phyloP scores from a whole-genome alignment of 2,113 vertebrate species.

The Corythaixoides concolor region DNA sequence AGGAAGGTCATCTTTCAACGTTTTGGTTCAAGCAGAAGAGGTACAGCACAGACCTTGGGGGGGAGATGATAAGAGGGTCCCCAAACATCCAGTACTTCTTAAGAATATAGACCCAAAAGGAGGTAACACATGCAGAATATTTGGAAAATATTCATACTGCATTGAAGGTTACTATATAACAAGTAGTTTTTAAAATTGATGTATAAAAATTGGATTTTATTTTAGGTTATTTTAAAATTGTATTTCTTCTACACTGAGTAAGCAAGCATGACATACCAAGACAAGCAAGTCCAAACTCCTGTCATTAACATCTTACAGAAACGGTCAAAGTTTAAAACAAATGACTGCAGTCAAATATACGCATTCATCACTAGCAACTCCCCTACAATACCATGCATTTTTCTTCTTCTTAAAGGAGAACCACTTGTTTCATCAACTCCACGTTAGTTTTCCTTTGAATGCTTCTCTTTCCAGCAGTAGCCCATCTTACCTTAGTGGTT shows the following conservation, averaged over 20 bases:
- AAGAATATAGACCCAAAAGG: not conserved
- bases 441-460: not conserved
- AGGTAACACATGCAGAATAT: not conserved
- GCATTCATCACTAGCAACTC: not conserved
- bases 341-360: not conserved
- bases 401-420: constrained; percentile 31
- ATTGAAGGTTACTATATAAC: not conserved
- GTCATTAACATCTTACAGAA: not conserved
- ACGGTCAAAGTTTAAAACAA: not conserved
- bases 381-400: not conserved
- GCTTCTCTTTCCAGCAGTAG: not conserved
- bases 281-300: not conserved
- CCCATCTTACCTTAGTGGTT: not conserved
- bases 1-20: fast-evolving
- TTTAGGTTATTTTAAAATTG: not conserved
- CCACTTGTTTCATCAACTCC: not conserved
- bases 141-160: not conserved
- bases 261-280: not conserved
- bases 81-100: not conserved
- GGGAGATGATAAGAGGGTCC: not conserved
- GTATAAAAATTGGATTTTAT: not conserved
- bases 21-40: not conserved
- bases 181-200: not conserved
- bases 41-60: not conserved
- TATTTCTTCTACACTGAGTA: not conserved